phyloP scores from a whole-genome alignment of 2,113 vertebrate genomes.

The Tachycineta bicolor region DNA sequence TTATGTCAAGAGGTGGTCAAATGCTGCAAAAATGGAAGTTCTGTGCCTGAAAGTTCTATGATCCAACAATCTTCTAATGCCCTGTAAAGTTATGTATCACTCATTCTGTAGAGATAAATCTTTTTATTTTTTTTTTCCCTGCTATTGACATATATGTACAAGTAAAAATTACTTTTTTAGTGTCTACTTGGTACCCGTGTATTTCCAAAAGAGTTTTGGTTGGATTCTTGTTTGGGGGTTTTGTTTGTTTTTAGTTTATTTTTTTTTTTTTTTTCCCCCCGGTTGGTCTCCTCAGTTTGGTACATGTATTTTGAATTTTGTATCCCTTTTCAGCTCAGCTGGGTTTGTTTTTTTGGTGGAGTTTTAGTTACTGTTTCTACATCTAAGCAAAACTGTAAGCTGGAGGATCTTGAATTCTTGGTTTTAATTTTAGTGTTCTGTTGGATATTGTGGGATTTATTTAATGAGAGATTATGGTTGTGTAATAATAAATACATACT shows the following conservation, averaged over 20 bases:
- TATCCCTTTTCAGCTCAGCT: not conserved
- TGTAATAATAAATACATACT: not conserved
- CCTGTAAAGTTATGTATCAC: not conserved
- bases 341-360: not conserved
- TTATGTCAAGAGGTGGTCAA: not conserved
- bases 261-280: too few relatives aligned
- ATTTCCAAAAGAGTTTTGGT: not conserved
- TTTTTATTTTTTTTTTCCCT: not conserved
- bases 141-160: not conserved
- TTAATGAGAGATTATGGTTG: not conserved
- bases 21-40: not conserved
- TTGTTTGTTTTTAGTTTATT: not conserved
- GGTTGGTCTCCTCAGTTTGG: not conserved
- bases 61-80: not conserved
- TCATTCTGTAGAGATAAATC: not conserved
- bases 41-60: not conserved
- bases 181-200: not conserved
- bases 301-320: not conserved
- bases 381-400: not conserved
- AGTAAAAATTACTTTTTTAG: not conserved
- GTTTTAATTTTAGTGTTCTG: not conserved
- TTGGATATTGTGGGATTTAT: not conserved
- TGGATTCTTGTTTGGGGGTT: not conserved
- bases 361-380: not conserved
- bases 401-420: not conserved